Evolutionary conservation across 2,797 vertebrate genomes (phyloP).

Genomic region (Decapterus maruadsi): DNA sequence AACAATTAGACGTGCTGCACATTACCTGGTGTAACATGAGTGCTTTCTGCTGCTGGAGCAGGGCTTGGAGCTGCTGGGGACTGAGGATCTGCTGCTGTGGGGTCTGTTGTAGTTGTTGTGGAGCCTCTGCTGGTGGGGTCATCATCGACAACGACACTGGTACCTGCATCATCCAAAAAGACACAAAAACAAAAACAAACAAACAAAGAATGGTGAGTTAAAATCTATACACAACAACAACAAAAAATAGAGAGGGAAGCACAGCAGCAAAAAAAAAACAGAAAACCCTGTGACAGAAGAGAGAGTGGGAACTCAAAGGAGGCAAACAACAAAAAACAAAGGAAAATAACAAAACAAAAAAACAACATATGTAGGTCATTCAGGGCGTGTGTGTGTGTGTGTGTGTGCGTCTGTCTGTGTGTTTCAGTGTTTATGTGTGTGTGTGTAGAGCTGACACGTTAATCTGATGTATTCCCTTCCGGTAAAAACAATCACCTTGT

Average conservation of each 20-base stretch:
- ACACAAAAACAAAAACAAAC: background rate
- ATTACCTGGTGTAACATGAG: constrained; percentile 99
- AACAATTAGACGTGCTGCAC: background rate
- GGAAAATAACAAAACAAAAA: background rate
- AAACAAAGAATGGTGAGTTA: background rate
- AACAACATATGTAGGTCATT: constrained; percentile 1
- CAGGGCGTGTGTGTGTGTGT: background rate
- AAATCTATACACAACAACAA: background rate
- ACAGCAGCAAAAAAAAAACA: background rate
- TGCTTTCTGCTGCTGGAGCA: constrained; percentile 99
- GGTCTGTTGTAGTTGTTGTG: constrained; percentile 96
- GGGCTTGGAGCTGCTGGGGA: constrained; percentile 96
- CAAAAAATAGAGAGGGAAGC: background rate
- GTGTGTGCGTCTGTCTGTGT: background rate
- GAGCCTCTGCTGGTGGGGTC: constrained; percentile 97
- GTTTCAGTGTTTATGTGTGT: background rate
- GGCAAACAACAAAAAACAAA: background rate
- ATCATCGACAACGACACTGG: constrained; percentile 95
- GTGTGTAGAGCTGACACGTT: background rate
- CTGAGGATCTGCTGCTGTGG: constrained; percentile 96
- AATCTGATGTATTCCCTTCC: background rate
- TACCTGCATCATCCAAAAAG: constrained; percentile 81
- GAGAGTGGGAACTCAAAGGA: background rate
- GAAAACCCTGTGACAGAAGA: background rate
- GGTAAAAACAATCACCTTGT: constrained; percentile 3